Evolutionary conservation across 1,140 invertebrate species (phyloP).

Genomic region (Drosophila grimshawi): DNA sequence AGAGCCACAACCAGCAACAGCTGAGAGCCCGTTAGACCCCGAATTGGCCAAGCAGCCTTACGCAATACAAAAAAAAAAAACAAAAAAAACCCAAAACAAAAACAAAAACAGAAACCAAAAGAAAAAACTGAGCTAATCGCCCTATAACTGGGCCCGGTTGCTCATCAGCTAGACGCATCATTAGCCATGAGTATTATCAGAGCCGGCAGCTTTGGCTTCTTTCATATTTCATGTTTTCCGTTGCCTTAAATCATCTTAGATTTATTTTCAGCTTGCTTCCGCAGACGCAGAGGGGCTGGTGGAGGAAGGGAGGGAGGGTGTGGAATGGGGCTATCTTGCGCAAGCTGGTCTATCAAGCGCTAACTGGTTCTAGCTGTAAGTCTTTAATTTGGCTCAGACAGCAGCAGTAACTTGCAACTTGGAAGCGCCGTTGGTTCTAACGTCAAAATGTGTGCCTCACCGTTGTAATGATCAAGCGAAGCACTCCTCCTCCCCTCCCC

Average conservation of each 20-base stretch:
- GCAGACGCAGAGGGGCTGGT: neutral
- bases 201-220: constrained; percentile 29
- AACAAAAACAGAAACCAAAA: too few relatives aligned
- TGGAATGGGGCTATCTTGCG: constrained; percentile 42
- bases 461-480: constrained; percentile 59
- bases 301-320: neutral
- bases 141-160: constrained; percentile 28
- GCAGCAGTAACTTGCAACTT: constrained; percentile 26
- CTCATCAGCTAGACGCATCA: constrained; percentile 39
- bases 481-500: neutral
- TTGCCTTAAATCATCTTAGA: constrained; percentile 79
- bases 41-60: constrained; percentile 30
- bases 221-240: constrained; percentile 79
- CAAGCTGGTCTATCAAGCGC: constrained; percentile 61
- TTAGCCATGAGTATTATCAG: constrained; percentile 38
- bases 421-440: constrained; percentile 78
- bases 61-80: constrained; percentile 16
- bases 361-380: constrained; percentile 76
- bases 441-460: constrained; percentile 79
- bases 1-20: constrained; percentile 21
- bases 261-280: constrained; percentile 68
- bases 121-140: constrained; percentile 20
- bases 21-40: constrained; percentile 20
- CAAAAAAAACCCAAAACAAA: neutral
- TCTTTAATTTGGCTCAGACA: constrained; percentile 69